Evolutionary conservation across 2,888 invertebrate species (phyloP).

Genomic region (Pardosa pseudoannulata): DNA sequence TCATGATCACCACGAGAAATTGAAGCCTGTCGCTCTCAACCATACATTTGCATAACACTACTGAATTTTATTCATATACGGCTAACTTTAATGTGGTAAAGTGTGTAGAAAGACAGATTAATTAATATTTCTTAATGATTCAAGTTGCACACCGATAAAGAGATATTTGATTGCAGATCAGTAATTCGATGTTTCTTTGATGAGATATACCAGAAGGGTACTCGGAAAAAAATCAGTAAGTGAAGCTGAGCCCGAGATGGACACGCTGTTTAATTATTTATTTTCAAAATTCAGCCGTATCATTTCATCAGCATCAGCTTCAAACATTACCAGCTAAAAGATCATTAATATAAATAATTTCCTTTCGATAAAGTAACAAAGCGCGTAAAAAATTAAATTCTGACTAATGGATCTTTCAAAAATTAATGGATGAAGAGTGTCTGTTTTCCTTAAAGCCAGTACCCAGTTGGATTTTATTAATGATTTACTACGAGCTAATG

Average conservation of each 20-base stretch:
- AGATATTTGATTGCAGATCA: neutral
- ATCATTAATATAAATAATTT: slow-evolving; percentile 68
- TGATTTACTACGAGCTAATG: slow-evolving; percentile 58
- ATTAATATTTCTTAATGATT: no score
- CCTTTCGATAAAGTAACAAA: slow-evolving; percentile 50
- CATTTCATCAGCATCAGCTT: slow-evolving; percentile 35
- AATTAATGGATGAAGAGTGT: slow-evolving; percentile 57
- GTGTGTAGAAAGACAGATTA: no score
- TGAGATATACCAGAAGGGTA: neutral
- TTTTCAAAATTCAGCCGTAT: slow-evolving; percentile 30
- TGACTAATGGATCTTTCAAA: slow-evolving; percentile 54
- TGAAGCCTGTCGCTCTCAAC: no score
- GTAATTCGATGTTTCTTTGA: no score
- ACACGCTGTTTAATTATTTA: slow-evolving; percentile 9
- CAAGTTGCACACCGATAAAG: no score
- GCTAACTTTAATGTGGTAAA: no score
- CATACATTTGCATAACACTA: no score
- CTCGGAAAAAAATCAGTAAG: neutral
- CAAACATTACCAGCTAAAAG: slow-evolving; percentile 47
- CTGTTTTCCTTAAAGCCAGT: slow-evolving; percentile 43
- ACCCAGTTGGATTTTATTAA: slow-evolving; percentile 60
- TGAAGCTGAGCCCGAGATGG: neutral
- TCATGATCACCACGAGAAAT: no score
- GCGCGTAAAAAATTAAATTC: slow-evolving; percentile 54
- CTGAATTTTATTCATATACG: no score